Evolutionary conservation across 2,797 vertebrate genomes (phyloP).

Genomic region (Clarias pachynema): DNA sequence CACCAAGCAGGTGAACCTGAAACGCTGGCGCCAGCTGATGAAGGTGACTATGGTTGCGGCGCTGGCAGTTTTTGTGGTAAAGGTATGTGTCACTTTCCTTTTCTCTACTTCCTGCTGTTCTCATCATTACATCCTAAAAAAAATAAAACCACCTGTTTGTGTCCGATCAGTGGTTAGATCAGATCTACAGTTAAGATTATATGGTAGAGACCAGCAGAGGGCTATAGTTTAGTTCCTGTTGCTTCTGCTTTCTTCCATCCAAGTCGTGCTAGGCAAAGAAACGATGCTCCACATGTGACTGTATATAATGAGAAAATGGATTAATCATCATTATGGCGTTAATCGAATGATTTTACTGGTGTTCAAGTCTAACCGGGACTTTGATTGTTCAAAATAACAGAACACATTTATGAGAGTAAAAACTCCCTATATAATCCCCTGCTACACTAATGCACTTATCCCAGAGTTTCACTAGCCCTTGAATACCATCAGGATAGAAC

Average conservation of each 20-base stretch:
- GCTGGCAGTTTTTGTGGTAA: constrained; percentile 63
- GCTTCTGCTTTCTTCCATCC: neutral
- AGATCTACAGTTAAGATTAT: neutral
- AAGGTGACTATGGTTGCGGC: constrained; percentile 55
- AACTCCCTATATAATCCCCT: too few relatives aligned
- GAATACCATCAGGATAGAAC: too few relatives aligned
- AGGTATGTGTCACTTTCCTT: constrained; percentile 61
- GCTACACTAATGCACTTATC: too few relatives aligned
- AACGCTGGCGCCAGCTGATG: constrained; percentile 53
- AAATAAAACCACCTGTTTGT: neutral
- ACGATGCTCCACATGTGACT: neutral
- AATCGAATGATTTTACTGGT: neutral
- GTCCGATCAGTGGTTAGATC: neutral
- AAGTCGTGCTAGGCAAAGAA: neutral
- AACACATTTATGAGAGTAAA: too few relatives aligned
- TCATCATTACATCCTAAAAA: neutral
- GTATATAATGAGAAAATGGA: neutral
- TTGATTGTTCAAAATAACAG: too few relatives aligned
- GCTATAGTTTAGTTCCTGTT: neutral
- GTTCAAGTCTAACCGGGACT: too few relatives aligned
- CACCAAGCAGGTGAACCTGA: constrained; percentile 65
- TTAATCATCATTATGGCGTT: neutral
- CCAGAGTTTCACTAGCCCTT: too few relatives aligned
- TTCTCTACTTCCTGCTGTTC: neutral
- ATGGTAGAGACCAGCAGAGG: neutral